Evolutionary conservation across 2,113 vertebrate genomes (phyloP).

Genomic region (Pandion haliaetus): DNA sequence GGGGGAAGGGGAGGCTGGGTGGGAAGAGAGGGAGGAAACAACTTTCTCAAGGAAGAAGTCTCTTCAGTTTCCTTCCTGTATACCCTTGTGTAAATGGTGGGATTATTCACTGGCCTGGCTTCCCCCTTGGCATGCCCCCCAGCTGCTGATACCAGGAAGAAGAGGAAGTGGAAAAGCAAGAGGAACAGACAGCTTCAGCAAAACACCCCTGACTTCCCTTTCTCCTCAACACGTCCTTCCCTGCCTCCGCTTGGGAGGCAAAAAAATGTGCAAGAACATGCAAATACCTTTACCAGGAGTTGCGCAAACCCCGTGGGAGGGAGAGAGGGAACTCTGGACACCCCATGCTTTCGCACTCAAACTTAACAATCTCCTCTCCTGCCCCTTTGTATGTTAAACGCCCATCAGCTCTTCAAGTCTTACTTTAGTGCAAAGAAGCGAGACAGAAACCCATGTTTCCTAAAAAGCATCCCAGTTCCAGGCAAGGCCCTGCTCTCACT

Average conservation of each 20-base stretch:
- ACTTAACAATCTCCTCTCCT: not conserved
- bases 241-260: not conserved
- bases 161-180: not conserved
- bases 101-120: not conserved
- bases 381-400: accelerated
- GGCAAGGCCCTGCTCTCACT: not conserved
- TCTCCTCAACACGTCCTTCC: not conserved
- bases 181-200: slow-evolving; percentile 17
- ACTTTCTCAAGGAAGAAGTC: not conserved
- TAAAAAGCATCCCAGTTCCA: not conserved
- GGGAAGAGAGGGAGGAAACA: not conserved
- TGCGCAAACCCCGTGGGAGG: not conserved
- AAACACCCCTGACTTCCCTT: slow-evolving; percentile 8
- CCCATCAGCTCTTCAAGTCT: not conserved
- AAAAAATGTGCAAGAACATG: not conserved
- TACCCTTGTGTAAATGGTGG: not conserved
- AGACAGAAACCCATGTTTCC: not conserved
- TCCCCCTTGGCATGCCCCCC: not conserved
- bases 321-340: not conserved
- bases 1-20: not conserved
- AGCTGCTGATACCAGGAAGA: not conserved
- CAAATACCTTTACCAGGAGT: not conserved
- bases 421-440: not conserved
- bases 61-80: not conserved
- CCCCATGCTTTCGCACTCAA: accelerated